Conservation (phyloP, 2,888 invertebrate species). For the Rhabditoides inermis region DNA sequence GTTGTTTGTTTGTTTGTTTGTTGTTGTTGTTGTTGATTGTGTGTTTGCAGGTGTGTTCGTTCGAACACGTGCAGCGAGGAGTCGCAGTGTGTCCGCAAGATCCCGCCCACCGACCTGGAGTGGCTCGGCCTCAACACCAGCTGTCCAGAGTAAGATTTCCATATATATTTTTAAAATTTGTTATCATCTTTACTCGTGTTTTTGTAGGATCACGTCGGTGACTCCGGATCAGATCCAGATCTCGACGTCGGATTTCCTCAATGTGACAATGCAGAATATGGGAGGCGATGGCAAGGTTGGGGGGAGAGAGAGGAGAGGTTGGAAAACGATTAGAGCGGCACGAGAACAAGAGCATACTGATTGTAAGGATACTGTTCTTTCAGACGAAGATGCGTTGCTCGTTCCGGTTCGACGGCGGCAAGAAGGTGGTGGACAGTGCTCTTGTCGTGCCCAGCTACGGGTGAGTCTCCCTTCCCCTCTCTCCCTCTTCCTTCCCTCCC, state of each 20-base stretch:
- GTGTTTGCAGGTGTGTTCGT: slow-evolving; percentile 12
- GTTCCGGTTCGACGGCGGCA: slow-evolving; percentile 20
- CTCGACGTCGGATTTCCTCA: slow-evolving; percentile 54
- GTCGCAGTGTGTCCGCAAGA: slow-evolving; percentile 23
- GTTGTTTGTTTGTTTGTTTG: background rate
- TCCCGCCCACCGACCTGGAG: slow-evolving; percentile 24
- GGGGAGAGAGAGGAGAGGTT: slow-evolving; percentile 15
- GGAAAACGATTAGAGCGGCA: no score
- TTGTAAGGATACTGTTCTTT: no score
- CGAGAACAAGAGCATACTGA: no score
- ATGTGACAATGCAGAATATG: slow-evolving; percentile 86
- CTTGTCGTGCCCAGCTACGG: no score
- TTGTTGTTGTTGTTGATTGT: background rate
- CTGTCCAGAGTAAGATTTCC: slow-evolving; percentile 23
- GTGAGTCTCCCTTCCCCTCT: no score
- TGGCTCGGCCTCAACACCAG: slow-evolving; percentile 32
- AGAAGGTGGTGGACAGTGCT: no score
- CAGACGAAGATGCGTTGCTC: slow-evolving; percentile 23
- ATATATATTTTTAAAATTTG: background rate
- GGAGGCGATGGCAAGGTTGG: slow-evolving; percentile 53
- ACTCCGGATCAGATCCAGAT: slow-evolving; percentile 46
- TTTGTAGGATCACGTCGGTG: slow-evolving; percentile 36
- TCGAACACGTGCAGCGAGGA: slow-evolving; percentile 28
- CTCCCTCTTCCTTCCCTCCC: no score
- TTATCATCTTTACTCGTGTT: background rate